These are phyloP conservation scores for Oscheius sp. DNA, from an alignment of 2,888 invertebrate genomes.

Conservation along the genomic window DNA sequence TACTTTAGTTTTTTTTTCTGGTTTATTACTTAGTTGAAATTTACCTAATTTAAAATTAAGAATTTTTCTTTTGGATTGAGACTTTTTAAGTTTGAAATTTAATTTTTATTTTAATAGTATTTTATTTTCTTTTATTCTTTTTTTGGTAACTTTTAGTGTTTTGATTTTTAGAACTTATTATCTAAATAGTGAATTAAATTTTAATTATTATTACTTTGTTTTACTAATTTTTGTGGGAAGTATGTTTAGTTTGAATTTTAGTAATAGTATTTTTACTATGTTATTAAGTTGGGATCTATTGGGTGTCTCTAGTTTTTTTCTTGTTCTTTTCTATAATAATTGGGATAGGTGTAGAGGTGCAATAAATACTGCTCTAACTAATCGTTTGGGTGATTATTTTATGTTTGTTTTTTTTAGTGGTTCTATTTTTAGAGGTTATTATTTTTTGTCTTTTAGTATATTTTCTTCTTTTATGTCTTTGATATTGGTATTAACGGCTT, in stretches of 20 bases:
- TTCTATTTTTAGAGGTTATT: constrained; percentile 72
- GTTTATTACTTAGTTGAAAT: constrained; percentile 33
- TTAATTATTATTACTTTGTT: constrained; percentile 58
- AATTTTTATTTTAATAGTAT: constrained; percentile 58
- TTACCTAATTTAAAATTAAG: constrained; percentile 75
- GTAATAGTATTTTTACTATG: constrained; percentile 54
- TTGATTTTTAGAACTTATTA: constrained; percentile 56
- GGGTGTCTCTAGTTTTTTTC: constrained; percentile 54
- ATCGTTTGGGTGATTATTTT: constrained; percentile 81
- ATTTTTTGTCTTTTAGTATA: constrained; percentile 71
- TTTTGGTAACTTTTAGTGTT: constrained; percentile 54
- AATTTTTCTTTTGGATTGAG: constrained; percentile 71
- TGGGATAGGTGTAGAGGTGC: constrained; percentile 58
- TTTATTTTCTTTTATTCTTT: constrained; percentile 59
- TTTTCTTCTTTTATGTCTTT: constrained; percentile 66
- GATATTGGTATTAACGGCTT: constrained; percentile 74
- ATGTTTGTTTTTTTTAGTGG: constrained; percentile 74
- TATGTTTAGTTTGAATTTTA: constrained; percentile 56
- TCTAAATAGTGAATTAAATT: constrained; percentile 52
- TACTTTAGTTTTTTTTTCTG: constrained; percentile 44
- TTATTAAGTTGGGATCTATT: constrained; percentile 53
- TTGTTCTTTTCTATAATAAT: constrained; percentile 58
- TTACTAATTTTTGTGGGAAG: constrained; percentile 54
- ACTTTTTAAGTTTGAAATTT: constrained; percentile 55
- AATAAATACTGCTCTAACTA: constrained; percentile 80